Conservation (phyloP, 2,797 vertebrate species). For the Rhinatrema bivittatum region DNA sequence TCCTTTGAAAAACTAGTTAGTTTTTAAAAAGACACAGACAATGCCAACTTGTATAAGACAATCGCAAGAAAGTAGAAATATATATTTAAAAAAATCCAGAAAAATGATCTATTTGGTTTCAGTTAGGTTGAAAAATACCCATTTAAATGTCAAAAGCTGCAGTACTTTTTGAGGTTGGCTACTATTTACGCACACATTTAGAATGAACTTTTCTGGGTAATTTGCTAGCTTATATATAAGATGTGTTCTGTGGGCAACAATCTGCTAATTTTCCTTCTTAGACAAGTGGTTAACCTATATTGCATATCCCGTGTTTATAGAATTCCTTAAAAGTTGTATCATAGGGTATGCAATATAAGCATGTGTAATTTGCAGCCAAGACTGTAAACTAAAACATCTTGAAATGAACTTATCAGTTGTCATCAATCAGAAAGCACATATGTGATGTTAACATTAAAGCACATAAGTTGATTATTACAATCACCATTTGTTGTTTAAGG, state of each 20-base stretch:
- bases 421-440: slow-evolving; percentile 2
- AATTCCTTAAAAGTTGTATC: slow-evolving; percentile 54
- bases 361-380: slow-evolving; percentile 26
- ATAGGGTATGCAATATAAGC: slow-evolving; percentile 29
- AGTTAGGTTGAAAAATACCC: no score
- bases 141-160: no score
- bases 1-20: no score
- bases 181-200: no score
- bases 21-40: no score
- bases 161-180: no score
- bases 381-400: slow-evolving; percentile 23
- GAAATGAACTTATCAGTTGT: slow-evolving; percentile 17
- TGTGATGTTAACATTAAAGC: not conserved
- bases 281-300: slow-evolving; percentile 45
- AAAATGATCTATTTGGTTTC: no score
- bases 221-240: slow-evolving; percentile 29
- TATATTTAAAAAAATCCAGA: no score
- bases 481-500: not conserved
- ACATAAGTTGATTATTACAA: not conserved
- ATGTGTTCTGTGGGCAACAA: slow-evolving; percentile 44
- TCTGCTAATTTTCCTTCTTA: slow-evolving; percentile 53
- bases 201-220: no score
- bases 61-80: no score
- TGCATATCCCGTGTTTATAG: slow-evolving; percentile 55
- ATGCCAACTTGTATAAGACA: no score